Base-by-base conservation (phyloP, 2,888 invertebrate genomes). In the Argyresthia albistria region DNA sequence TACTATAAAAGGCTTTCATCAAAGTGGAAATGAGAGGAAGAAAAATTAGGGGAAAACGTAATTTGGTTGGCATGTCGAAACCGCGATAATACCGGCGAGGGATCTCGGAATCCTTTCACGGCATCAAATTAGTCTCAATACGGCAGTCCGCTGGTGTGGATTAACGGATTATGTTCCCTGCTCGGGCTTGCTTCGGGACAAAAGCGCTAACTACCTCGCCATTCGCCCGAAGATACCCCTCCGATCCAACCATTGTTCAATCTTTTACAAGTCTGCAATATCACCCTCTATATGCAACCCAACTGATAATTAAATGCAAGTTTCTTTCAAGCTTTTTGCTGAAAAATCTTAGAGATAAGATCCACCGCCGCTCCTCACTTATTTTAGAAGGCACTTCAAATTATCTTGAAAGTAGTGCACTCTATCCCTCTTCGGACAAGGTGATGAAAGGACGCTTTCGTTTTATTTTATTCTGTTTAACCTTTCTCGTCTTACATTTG, bases 41-140 rank as follows among this genome's bases (percentile, higher is more conserved):
- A 70, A 70, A 75, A 75, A 25, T 25, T 25, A 25, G 25, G 25
- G 25, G 25, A 25, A 25, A 73, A 71, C 73, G 68, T 76, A 72
- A 77, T 76, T 72, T 67, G 64, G 65, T 68, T 69, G 69, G 70
- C 70, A 65, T 71, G 73, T 67, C 66, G 65, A 67, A 70, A 66
- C 69, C 69, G 70, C 25, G 25, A 6, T 67, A 72, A 39, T 39
- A 39, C 39, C 25, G 64, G 59, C 63, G 62, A 64, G 69, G 69
- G 73, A 71, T 66, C 70, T 65, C 59, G 57, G 59, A 72, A 73
- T 72, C 72, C 72, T 72, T 73, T 66, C 59, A 61, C 61, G 60
- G 57, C 62, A 63, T 67, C 66, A 68, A 74, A 77, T 78, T 77
- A 73, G 69, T 65, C 59, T 25, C 25, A 25, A 39, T 14, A 9